Base-by-base conservation (phyloP, 2,113 vertebrate species). In the Anarhynchus alexandrinus region DNA sequence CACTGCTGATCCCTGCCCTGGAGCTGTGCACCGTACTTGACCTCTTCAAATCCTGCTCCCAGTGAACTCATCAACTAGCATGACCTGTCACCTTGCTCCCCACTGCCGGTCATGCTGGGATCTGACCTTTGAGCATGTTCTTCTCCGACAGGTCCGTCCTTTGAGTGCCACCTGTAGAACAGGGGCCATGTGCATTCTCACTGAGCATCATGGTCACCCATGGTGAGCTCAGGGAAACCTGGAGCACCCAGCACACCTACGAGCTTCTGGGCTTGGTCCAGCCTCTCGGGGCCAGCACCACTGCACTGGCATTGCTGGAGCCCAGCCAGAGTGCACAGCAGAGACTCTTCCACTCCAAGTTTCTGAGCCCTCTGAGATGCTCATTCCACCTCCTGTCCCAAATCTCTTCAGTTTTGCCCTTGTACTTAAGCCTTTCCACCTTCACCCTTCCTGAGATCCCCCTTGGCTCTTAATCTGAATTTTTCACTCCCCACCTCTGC, bases 131-230 rank as follows among this genome's bases (percentile, higher is more conserved):
- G 47, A 36, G 30, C 14, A 29, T 15, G 43, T 10, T 88, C 23
- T 80, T 8, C 30, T n/a, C 30, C 1, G 4, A 25, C 45, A 90
- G 32, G 32, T 54, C 51, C 12, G 45, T 86, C 45, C 38, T 51
- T 45, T 12, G 15, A 21, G 38, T 42, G 25, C 51, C 0, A 0
- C 45, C 57, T 1, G 3, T 17, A 67, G 34, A 65, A 82, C 20
- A 17, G 47, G 42, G 58, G 3, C 32, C 0, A 0, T 51, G 43
- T 22, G 54, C 58, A 11, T 82, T n/a, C 47, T 85, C 42, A 65
- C 49, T 58, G 73, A 61, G 23, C 27, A 16, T 42, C 16, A 5
- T 26, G 65, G 43, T 47, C 57, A 52, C 8, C 30, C 70, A 15
- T 0, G 0, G 32, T 14, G 58, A 91, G 12, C 23, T 74, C 62